Base-by-base conservation (phyloP, 1,140 invertebrate species). In the Pantala flavescens region DNA sequence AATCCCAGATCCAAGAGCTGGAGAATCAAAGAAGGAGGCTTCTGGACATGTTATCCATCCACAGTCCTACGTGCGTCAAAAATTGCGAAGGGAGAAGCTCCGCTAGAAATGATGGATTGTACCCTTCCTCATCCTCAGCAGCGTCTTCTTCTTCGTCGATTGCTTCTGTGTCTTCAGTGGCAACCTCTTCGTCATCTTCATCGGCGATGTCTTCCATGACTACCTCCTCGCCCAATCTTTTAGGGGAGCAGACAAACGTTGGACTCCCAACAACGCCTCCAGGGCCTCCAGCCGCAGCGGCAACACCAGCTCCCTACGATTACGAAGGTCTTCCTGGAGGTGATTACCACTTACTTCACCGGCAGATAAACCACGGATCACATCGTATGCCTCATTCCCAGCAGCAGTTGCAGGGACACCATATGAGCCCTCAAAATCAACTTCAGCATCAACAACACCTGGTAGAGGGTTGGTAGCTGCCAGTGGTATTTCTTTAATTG, bases 1-100 rank as follows among this genome's bases (percentile, higher is more conserved):
- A 94, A 81, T 87, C 86, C 23, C 92, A 95, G 81, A 90, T 93
- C 70, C 88, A 92, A 81, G 88, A 91, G 77, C 80, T 94, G 78
- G 90, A 92, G 82, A 87, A 86, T 9, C 89, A 93, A 78, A 87
- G 88, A 81, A 85, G 88, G 76, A 86, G 88, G 77, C 84, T 94
- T 43, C 86, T 91, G 75, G 90, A 92, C 76, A 90, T 93, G 86
- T 82, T 94, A 73, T 86, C 87, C n/a, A 78, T 88, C 7, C 92
- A 93, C 81, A 82, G 85, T 7, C 87, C 90, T 0, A 87, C 86
- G 3, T 92, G 91, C 78, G 80, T 88, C 86, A 88, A 74, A 23
- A 23, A 74, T 42, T 11, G 21, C 36, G 49, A 63, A 19, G 49
- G 49, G n/a, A 63, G 49, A 14, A 14, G n/a, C n/a, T 3, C 49